These are phyloP conservation scores for Tetheella fluctuosa DNA, from an alignment of 2,888 invertebrate species.

Conservation along the genomic window DNA sequence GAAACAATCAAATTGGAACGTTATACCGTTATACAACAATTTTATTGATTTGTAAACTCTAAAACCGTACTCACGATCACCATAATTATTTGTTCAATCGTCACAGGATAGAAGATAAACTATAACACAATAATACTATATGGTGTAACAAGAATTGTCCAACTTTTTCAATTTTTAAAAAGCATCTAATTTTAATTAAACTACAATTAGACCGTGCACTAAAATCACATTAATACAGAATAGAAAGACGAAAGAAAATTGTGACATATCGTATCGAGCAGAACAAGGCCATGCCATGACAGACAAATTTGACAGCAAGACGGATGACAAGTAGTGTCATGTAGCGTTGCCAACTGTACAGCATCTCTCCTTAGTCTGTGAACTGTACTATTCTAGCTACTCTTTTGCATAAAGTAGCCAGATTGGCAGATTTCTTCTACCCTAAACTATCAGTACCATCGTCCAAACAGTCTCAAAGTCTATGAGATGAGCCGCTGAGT, in stretches of 20 bases:
- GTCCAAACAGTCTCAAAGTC: no score
- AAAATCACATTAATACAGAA: constrained; percentile 51
- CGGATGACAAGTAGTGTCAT: constrained; percentile 23
- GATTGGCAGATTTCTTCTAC: no score
- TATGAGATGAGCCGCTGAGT: no score
- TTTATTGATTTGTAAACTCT: constrained; percentile 55
- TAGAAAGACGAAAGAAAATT: constrained; percentile 40
- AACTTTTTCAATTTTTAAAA: constrained; percentile 29
- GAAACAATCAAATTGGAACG: constrained; percentile 36
- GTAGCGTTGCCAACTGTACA: no score
- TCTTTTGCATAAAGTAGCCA: no score
- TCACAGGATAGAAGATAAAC: constrained; percentile 32
- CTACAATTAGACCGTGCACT: constrained; percentile 38
- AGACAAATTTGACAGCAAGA: constrained; percentile 14
- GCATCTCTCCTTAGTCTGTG: no score
- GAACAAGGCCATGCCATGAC: constrained; percentile 36
- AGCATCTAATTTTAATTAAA: constrained; percentile 33
- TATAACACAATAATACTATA: background rate
- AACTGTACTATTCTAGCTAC: no score
- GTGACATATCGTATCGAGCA: constrained; percentile 28
- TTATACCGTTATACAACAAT: constrained; percentile 44
- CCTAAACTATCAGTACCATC: no score
- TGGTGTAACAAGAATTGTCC: background rate
- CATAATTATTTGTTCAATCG: constrained; percentile 45
- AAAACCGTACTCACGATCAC: constrained; percentile 67